Evolutionary conservation across 2,797 vertebrate species (phyloP), one percentile per base, ranked within the genome.

Genomic region (Hipposideros larvatus): DNA sequence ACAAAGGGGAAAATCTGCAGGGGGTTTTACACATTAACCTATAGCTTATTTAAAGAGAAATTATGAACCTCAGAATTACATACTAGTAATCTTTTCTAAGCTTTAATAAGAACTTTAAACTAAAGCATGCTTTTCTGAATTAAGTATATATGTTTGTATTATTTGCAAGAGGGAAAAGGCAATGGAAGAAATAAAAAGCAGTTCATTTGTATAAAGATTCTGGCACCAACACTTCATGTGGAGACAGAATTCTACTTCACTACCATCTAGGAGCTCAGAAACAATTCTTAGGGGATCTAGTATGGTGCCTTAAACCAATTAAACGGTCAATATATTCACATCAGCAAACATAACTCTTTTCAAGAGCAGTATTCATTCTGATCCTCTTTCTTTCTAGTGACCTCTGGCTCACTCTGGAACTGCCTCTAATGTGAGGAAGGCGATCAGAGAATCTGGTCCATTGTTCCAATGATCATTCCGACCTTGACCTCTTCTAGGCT

Each of bases 1-100:
- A 98, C 98, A 98, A 97, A 97, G 96, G 97, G 86, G 87, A 98
- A 98, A 98, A 98, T 98, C 98, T 95, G 93, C 83, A 57, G 98
- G 97, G 97, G 86, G n/a, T 91, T 98, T 98, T 97, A 97, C 93
- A 97, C 96, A 97, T 95, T 97, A 97, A 97, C 97, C 95, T 94
- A 94, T 86, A 96, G 89, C 79, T 96, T 92, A 94, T 91, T 96
- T 96, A 83, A 95, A 96, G 43, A 82, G 79, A 96, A 97, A 98
- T 96, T 96, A 91, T 89, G 75, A 97, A 87, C 74, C 71, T 95
- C 24, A n/a, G 74, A 89, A 96, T 96, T 91, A 96, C 31, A 95
- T 77, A 73, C 59, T 59, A 87, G 85, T 91, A 80, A 87, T 89
- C 94, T 97, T 94, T 95, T 41, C 96, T 94, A 94, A 87, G 75